A percentile compares a stretch with the other conserved stretches of the same genome.
Conservation (phyloP, 2,888 invertebrate species). For the Diaperis boleti region DNA sequence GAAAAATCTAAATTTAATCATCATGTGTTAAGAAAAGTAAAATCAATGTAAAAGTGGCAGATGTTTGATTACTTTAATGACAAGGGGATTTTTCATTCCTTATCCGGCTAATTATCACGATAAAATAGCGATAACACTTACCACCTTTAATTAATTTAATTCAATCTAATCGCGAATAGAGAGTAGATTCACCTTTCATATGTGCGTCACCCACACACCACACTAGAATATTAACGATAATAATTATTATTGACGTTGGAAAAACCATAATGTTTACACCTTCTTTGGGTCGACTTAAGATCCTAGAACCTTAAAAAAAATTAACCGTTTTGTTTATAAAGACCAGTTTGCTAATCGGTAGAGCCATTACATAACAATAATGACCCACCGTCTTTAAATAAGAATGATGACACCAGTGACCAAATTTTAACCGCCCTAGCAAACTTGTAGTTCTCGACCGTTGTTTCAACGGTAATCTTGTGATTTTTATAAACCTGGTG, state of each 20-base stretch:
- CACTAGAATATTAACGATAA: neutral
- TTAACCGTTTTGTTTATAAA: neutral
- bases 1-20: no score
- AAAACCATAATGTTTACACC: no score
- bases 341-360: neutral
- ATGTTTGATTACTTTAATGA: no score
- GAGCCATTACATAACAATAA: neutral
- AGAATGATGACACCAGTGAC: slow-evolving; percentile 10
- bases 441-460: slow-evolving; percentile 9
- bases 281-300: no score
- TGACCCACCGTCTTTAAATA: neutral
- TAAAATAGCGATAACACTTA: neutral
- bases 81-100: no score
- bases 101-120: neutral
- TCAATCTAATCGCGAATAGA: neutral
- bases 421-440: slow-evolving; percentile 12
- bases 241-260: no score
- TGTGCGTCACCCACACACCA: neutral
- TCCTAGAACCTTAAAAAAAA: neutral
- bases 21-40: no score
- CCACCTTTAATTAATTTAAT: no score
- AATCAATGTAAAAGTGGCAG: no score
- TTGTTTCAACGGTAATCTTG: slow-evolving; percentile 25
- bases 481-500: slow-evolving; percentile 4
- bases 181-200: slow-evolving; percentile 6